A percentile compares a stretch with the other conserved stretches of the same genome.
Conservation (phyloP, 2,888 invertebrate genomes). For the Leptopilina myrica region DNA sequence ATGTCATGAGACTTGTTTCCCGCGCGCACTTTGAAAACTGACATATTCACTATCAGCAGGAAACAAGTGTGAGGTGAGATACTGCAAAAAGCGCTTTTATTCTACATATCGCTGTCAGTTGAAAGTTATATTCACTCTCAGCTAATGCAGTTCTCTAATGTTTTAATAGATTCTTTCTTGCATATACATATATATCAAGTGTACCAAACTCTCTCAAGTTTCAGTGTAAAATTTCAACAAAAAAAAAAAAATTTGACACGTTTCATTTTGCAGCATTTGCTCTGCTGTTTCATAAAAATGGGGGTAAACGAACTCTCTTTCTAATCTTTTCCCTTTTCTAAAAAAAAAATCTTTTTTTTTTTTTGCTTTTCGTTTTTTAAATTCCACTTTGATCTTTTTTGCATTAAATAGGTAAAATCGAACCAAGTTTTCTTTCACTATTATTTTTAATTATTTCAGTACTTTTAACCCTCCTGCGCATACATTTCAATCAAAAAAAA, state of each 20-base stretch:
- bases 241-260: too few species aligned
- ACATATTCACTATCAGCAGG: slow-evolving; percentile 46
- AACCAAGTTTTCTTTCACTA: too few species aligned
- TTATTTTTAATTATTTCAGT: too few species aligned
- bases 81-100: slow-evolving; percentile 44
- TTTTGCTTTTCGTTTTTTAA: too few species aligned
- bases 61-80: slow-evolving; percentile 49
- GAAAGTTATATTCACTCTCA: slow-evolving; percentile 7
- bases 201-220: neutral
- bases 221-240: neutral
- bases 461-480: too few species aligned
- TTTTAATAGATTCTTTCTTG: neutral
- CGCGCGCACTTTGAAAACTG: slow-evolving; percentile 25
- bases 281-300: neutral
- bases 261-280: neutral
- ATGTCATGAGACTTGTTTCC: slow-evolving; percentile 30
- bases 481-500: too few species aligned
- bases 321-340: neutral
- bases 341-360: too few species aligned
- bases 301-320: slow-evolving; percentile 9
- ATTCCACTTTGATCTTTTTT: neutral
- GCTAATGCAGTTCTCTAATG: slow-evolving; percentile 5
- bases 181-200: too few species aligned
- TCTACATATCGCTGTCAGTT: slow-evolving; percentile 35
- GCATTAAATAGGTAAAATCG: too few species aligned